Evolutionary conservation across 2,113 vertebrate species (phyloP).

Genomic region (Cyanoliseus patagonus): DNA sequence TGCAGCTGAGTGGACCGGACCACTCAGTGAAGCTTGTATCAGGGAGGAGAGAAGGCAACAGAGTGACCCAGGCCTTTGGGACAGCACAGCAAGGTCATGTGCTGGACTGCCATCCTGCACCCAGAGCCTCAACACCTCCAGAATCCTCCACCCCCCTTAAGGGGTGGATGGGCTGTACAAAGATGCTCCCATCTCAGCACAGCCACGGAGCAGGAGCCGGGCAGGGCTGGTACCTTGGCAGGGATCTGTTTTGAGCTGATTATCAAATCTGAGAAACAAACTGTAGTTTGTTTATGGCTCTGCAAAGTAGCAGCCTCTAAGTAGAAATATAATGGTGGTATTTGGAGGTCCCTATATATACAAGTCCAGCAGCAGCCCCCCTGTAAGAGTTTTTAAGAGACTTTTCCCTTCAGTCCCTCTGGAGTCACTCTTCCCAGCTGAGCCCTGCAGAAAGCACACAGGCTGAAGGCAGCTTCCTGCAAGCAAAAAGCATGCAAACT

Average conservation of each 20-base stretch:
- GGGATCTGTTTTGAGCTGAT: neutral
- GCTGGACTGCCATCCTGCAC: neutral
- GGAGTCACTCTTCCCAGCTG: neutral
- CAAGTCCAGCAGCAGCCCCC: neutral
- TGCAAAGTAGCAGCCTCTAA: neutral
- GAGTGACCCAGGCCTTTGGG: neutral
- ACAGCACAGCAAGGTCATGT: accelerated
- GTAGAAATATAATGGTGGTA: neutral
- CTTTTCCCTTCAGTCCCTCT: neutral
- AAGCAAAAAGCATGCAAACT: neutral
- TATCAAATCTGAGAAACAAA: neutral
- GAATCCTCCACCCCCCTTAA: accelerated
- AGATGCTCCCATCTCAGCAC: neutral
- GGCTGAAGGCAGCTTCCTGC: neutral
- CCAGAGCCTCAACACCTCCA: neutral
- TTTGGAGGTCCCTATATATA: neutral
- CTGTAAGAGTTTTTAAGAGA: neutral
- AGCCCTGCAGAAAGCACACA: neutral
- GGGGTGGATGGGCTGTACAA: accelerated
- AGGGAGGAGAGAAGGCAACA: neutral
- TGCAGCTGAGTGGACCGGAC: accelerated
- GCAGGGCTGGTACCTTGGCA: neutral
- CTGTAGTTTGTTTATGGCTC: neutral
- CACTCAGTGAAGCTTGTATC: neutral
- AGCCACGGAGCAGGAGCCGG: accelerated